Evolutionary conservation across 2,113 vertebrate species (phyloP).

Genomic region (Oreochromis aureus): DNA sequence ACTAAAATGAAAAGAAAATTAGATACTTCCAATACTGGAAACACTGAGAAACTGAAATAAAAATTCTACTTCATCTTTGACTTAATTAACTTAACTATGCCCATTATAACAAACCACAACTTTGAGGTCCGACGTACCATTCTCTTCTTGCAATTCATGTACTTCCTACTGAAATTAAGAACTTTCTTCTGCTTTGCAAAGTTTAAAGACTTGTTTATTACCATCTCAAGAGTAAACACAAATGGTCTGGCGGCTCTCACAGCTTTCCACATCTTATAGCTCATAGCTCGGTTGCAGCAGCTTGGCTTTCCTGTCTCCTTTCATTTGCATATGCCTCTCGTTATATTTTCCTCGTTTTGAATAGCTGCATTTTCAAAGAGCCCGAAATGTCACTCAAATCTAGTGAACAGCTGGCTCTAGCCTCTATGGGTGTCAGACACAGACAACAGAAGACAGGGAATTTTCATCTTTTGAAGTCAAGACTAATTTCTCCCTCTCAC

Average conservation of each 20-base stretch:
- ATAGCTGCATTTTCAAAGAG: slow-evolving; percentile 33
- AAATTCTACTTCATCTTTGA: background rate
- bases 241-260: background rate
- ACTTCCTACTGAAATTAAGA: background rate
- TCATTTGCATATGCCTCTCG: slow-evolving; percentile 38
- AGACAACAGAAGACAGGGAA: background rate
- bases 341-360: slow-evolving; percentile 27
- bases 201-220: background rate
- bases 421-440: background rate
- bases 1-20: background rate
- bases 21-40: background rate
- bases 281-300: background rate
- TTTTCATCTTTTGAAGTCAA: slow-evolving; percentile 3
- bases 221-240: background rate
- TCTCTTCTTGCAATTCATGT: background rate
- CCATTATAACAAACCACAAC: background rate
- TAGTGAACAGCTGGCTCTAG: background rate
- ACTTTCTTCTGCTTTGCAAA: background rate
- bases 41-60: background rate
- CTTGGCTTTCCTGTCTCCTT: background rate
- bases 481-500: background rate
- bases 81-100: background rate
- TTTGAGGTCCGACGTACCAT: background rate
- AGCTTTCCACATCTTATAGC: background rate
- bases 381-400: slow-evolving; percentile 14